phyloP scores from a whole-genome alignment of 2,113 vertebrate species.

The Nanger granti region DNA sequence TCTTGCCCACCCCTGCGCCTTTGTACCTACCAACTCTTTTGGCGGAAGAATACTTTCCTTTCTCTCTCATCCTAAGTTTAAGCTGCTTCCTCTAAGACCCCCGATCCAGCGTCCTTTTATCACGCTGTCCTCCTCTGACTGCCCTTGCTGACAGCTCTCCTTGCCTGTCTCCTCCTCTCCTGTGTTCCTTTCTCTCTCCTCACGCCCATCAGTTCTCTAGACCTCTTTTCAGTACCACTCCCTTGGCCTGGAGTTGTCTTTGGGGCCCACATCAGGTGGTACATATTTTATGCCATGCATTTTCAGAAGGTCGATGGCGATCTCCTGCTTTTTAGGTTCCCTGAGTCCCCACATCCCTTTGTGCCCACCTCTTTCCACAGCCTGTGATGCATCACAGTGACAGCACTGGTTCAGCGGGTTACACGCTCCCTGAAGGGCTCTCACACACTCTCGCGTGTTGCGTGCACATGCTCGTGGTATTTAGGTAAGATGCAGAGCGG shows the following conservation, averaged over 20 bases:
- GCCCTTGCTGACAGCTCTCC: not conserved
- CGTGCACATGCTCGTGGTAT: not conserved
- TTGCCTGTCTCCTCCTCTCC: fast-evolving
- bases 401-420: fast-evolving
- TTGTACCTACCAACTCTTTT: not conserved
- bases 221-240: not conserved
- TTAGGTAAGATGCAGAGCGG: not conserved
- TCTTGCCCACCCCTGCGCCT: not conserved
- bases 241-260: not conserved
- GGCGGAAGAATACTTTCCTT: not conserved
- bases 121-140: not conserved
- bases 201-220: not conserved
- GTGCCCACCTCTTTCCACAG: not conserved
- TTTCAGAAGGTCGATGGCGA: not conserved
- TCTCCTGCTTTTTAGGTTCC: not conserved
- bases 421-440: not conserved
- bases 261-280: not conserved
- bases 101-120: not conserved
- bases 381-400: not conserved
- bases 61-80: not conserved
- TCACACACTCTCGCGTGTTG: fast-evolving
- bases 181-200: not conserved
- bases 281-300: not conserved
- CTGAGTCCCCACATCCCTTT: not conserved
- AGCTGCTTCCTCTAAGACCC: not conserved